Base-by-base conservation (phyloP, 2,113 vertebrate genomes). In the Panthera tigris region DNA sequence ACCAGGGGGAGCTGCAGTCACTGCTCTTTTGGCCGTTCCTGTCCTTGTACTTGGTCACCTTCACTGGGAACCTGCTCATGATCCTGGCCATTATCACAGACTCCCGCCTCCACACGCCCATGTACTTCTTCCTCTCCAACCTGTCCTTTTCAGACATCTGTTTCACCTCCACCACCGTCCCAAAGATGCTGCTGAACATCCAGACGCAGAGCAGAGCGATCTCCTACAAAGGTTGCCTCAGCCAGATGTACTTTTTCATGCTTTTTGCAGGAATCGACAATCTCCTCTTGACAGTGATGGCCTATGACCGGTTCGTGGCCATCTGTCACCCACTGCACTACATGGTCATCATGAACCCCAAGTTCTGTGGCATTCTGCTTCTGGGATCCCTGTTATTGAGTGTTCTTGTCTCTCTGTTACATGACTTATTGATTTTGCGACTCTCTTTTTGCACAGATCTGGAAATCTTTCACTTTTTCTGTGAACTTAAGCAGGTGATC, bases 381-480 rank as follows among this genome's bases (percentile, higher is more conserved):
- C n/a, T 93, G 50, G 71, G 23, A 0, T 94, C 65, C 13, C 95
- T 71, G 91, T 5, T 66, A 4, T 36, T 96, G 8, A 88, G 94
- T 71, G 25, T 27, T 13, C 73, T 92, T 6, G 25, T 94, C 36
- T 84, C 93, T 9, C 1, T 97, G 11, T 39, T 96, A 66, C 89
- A 97, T 29, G 68, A 78, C 33, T 83, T 95, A 29, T 61, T 95
- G 57, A 16, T 95, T 12, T 45, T 91, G 21, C 14, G 0, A 0
- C 50, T 97, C 10, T 68, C 96, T n/a, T 98, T 97, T 27, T 95
- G 93, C 16, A 39, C 19, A 8, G 41, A 85, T 0, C 21, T 63
- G 4, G 27, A 96, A 85, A 97, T 96, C 7, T 33, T 69, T 1
- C 93, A 93, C 63, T 97, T 97, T 76, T 97, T 97, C 57, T 96